Base-by-base conservation (phyloP, 2,888 invertebrate genomes). In the Gryllus longicercus region DNA sequence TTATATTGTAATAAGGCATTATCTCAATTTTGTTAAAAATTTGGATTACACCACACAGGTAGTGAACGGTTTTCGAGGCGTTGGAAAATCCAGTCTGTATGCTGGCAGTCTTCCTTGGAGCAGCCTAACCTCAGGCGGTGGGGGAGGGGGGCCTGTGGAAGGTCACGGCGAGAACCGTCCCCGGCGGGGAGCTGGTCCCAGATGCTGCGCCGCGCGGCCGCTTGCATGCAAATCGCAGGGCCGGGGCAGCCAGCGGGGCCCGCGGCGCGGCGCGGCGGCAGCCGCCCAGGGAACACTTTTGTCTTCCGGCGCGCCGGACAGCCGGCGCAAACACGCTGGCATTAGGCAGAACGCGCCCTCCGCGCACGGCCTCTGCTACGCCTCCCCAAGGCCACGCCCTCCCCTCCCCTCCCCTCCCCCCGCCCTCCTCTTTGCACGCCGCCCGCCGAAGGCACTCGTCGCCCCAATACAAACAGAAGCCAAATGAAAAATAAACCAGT, bases 401-500 rank as follows among this genome's bases (percentile, higher is more conserved):
- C 18, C 63, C 2, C 63, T 63, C 14, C 16, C n/a, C 63, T 1
- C 63, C n/a, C n/a, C 63, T 2, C 63, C 12, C 16, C n/a, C 63
- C n/a, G 16, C n/a, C 63, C n/a, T 4, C n/a, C 63, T 63, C 63
- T 18, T n/a, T 14, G 16, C 63, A 2, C 14, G 14, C 63, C 16
- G 14, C n/a, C 63, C 16, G 8, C 16, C n/a, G 5, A 63, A 63
- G 63, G 14, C 63, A n/a, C 63, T 63, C 63, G 63, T 63, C 63
- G 63, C 63, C 63, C 63, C 63, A 63, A 63, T 63, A 63, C 63
- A 63, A 63, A 63, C 63, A 63, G n/a, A 14, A n/a, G 63, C n/a
- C 63, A 63, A 63, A 63, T 63, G 63, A 63, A 63, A 63, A 63
- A 63, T 63, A 63, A 63, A 63, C 63, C 63, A 14, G 10, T 63